Evolutionary conservation across 1,140 invertebrate genomes (phyloP).

Genomic region (Trachelipus rathkii): DNA sequence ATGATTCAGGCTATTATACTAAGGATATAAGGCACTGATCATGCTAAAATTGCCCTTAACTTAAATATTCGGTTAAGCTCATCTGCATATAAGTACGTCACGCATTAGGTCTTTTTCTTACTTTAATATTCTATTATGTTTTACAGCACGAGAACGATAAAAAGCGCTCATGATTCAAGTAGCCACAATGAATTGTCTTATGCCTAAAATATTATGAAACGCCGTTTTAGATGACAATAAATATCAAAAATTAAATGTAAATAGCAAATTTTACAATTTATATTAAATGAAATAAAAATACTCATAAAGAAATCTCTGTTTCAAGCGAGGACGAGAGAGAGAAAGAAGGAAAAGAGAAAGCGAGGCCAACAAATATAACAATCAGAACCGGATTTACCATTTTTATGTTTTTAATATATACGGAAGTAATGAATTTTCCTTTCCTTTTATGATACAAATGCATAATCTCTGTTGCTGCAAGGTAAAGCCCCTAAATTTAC

Average conservation of each 20-base stretch:
- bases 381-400: neutral
- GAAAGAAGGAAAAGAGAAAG: no score
- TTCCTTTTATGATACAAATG: slow-evolving; percentile 1
- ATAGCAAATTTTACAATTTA: no score
- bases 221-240: no score
- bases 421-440: slow-evolving; percentile 3
- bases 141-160: neutral
- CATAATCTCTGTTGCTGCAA: slow-evolving; percentile 1
- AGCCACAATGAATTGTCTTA: no score
- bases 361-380: no score
- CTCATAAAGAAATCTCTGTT: no score
- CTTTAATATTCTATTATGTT: neutral
- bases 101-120: neutral
- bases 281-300: no score
- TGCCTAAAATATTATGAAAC: no score
- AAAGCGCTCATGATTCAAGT: neutral
- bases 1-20: slow-evolving; percentile 1
- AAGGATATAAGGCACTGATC: neutral
- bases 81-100: slow-evolving; percentile 10
- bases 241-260: no score
- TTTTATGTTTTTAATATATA: slow-evolving; percentile 11
- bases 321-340: no score
- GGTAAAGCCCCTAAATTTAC: neutral
- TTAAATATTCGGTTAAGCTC: neutral
- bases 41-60: neutral